A percentile compares a stretch with the other conserved stretches of the same genome.
These are phyloP conservation scores for Saxidomus purpurata DNA, from an alignment of 1,140 invertebrate genomes.

Conservation along the genomic window DNA sequence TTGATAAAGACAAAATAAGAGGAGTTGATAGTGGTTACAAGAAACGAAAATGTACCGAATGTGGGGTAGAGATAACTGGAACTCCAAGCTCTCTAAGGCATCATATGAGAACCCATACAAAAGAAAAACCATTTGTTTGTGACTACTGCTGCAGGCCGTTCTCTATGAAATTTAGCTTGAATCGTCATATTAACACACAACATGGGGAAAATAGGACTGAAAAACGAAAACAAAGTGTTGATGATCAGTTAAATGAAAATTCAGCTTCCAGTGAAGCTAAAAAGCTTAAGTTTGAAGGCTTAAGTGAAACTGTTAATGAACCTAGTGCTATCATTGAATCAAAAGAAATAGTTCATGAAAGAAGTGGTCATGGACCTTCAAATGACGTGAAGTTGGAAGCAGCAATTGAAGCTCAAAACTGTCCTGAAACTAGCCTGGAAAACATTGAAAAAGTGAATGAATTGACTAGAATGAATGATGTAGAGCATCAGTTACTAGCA, in stretches of 20 bases:
- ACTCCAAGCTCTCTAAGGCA: conserved; percentile 85
- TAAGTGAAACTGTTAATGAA: not conserved
- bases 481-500: not conserved
- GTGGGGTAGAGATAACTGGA: conserved; percentile 52
- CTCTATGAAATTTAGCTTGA: conserved; percentile 69
- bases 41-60: conserved; percentile 54
- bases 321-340: not conserved
- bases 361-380: not conserved
- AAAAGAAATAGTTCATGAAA: not conserved
- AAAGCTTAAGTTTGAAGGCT: not conserved
- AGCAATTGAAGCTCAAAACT: not conserved
- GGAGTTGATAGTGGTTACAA: conserved; percentile 46
- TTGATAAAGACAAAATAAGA: not conserved
- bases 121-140: conserved; percentile 97
- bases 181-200: conserved; percentile 51
- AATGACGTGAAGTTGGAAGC: not conserved
- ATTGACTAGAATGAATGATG: not conserved
- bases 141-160: conserved; percentile 90
- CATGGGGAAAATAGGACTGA: conserved; percentile 58
- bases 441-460: not conserved
- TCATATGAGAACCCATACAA: conserved; percentile 99
- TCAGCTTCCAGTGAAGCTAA: not conserved
- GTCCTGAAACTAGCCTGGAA: not conserved
- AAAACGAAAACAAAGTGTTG: conserved; percentile 46
- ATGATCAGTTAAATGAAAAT: conserved; percentile 28